Percentiles rank a stretch among this genome's conserved stretches.
These are phyloP conservation scores for Phalacrocorax carbo DNA, from an alignment of 2,113 vertebrate species.

Conservation along the genomic window DNA sequence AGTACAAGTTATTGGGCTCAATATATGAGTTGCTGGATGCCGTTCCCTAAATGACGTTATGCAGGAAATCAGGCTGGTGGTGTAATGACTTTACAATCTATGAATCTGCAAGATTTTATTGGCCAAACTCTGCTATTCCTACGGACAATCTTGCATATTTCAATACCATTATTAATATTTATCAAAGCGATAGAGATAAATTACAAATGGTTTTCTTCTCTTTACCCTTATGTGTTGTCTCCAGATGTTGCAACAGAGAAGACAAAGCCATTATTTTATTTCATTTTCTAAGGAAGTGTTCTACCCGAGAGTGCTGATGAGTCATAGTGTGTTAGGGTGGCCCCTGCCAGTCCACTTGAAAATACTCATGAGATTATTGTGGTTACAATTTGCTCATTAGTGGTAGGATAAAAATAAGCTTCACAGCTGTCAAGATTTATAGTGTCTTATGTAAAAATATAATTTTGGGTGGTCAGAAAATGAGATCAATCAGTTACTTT, in stretches of 20 bases:
- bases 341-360: conserved; percentile 21
- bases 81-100: not conserved
- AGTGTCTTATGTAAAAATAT: conserved; percentile 39
- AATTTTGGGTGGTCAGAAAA: conserved; percentile 15
- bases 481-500: conserved; percentile 21
- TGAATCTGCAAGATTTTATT: not conserved
- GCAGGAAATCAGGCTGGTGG: not conserved
- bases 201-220: not conserved
- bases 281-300: conserved; percentile 47
- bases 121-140: not conserved
- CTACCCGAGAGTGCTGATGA: not conserved
- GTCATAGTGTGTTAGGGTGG: not conserved
- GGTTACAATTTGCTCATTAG: conserved; percentile 22
- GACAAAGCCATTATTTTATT: not conserved
- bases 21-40: not conserved
- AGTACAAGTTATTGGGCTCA: not conserved
- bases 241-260: not conserved
- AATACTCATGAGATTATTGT: conserved; percentile 15
- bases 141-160: not conserved
- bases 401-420: conserved; percentile 13
- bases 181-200: not conserved
- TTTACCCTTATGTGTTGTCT: not conserved
- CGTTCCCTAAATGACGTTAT: not conserved
- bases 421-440: conserved; percentile 17
- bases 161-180: not conserved